Evolutionary conservation across 2,888 invertebrate genomes (phyloP).

Genomic region (Asteroscopus sphinx): DNA sequence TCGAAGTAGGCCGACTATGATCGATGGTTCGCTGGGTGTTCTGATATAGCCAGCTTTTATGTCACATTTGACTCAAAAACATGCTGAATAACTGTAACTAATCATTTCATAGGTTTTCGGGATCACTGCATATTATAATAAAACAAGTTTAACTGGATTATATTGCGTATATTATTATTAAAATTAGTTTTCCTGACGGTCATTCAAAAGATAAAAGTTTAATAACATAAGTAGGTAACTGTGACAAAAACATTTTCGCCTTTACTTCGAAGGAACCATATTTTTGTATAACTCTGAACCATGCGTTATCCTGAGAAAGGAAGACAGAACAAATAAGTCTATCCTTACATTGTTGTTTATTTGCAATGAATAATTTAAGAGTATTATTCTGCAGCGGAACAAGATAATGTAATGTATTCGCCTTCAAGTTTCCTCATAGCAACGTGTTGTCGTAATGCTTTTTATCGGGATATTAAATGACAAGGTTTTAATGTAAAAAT

Average conservation of each 20-base stretch:
- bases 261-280: neutral
- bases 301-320: slow-evolving; percentile 12
- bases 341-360: slow-evolving; percentile 17
- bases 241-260: too few relatives aligned
- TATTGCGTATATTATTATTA: too few relatives aligned
- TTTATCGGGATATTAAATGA: neutral
- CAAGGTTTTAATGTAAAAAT: neutral
- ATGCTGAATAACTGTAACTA: too few relatives aligned
- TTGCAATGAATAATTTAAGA: slow-evolving; percentile 28
- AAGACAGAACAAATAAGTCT: slow-evolving; percentile 18
- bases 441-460: neutral
- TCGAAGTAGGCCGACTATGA: neutral
- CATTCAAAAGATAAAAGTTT: too few relatives aligned
- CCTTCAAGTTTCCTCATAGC: slow-evolving; percentile 8
- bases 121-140: too few relatives aligned
- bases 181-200: too few relatives aligned
- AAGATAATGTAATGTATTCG: slow-evolving; percentile 3
- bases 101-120: too few relatives aligned
- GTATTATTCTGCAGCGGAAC: slow-evolving; percentile 4
- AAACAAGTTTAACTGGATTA: too few relatives aligned
- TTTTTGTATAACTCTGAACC: neutral
- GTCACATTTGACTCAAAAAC: too few relatives aligned
- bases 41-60: too few relatives aligned
- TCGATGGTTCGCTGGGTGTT: neutral
- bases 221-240: too few relatives aligned